Base-by-base conservation (phyloP, 1,140 invertebrate genomes). In the Lepidotrigona ventralis region DNA sequence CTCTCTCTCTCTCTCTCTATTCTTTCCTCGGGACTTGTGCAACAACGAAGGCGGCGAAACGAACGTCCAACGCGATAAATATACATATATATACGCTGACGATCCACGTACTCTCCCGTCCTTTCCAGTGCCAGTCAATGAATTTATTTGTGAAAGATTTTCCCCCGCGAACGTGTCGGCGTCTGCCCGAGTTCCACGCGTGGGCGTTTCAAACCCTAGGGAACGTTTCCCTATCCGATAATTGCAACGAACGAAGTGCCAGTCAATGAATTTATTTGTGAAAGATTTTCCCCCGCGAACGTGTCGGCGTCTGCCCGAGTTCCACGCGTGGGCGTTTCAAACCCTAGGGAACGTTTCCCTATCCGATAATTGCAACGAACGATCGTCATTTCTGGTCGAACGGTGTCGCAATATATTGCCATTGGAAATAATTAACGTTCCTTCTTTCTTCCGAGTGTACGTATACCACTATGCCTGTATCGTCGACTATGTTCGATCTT, bases 11-110 rank as follows among this genome's bases (percentile, higher is more conserved):
- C 33, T 33, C 54, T 19, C 77, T 71, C 58, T 79, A 79, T 79
- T 79, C 82, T 83, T 79, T 79, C 58, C 69, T 33, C 69, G 82
- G 2, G 23, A 19, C 82, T 79, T 73, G 77, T 83, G 82, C 82
- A 83, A 83, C 81, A 6, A 60, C 46, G 26, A 66, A 46, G 60
- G 54, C 63, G 53, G 56, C 39, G 73, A 66, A 81, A 56, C 81
- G 66, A 71, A 72, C 51, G 29, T 51, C 51, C 66, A 19, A n/a
- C 29, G 29, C 33, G 64, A 64, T 66, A 71, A 83, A 79, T 63
- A 53, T 69, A 9, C 33, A 8, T 46, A 46, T 8, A 8, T 46
- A 46, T 8, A 17, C 23, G 53, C 60, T 73, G 79, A 26, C 46
- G 46, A 26, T 53, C 54, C 78, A 39, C 56, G 71, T 74, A 46